A percentile compares a stretch with the other conserved stretches of the same genome.
These are phyloP conservation scores for Tipula helvola DNA, from an alignment of 2,888 invertebrate genomes.

Conservation along the genomic window DNA sequence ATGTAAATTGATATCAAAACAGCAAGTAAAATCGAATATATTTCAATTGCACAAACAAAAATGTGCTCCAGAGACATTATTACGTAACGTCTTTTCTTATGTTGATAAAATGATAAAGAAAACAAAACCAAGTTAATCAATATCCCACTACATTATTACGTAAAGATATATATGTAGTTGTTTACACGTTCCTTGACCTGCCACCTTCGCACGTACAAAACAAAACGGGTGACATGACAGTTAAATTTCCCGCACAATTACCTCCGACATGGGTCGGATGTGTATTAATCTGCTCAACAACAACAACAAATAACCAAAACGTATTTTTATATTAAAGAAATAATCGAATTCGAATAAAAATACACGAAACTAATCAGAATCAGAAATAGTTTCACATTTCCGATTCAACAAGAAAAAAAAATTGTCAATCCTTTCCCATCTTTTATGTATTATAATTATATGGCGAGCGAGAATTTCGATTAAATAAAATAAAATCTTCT, in stretches of 20 bases:
- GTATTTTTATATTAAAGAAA: not conserved
- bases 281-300: not conserved
- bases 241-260: not conserved
- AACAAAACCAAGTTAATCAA: too few species aligned
- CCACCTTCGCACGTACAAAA: not conserved
- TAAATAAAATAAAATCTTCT: not conserved
- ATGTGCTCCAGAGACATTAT: not conserved
- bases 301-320: not conserved
- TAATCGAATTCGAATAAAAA: not conserved
- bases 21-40: not conserved
- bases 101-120: too few species aligned
- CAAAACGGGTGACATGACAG: not conserved
- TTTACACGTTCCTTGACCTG: not conserved
- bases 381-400: not conserved
- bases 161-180: too few species aligned
- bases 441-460: too few species aligned
- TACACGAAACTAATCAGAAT: not conserved
- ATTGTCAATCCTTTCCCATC: too few species aligned
- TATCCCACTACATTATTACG: too few species aligned
- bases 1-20: too few species aligned
- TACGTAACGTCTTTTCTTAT: not conserved
- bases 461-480: too few species aligned
- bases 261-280: not conserved
- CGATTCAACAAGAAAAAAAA: not conserved
- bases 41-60: not conserved